phyloP scores from a whole-genome alignment of 2,113 vertebrate genomes.

The Lepidothrix coronata region DNA sequence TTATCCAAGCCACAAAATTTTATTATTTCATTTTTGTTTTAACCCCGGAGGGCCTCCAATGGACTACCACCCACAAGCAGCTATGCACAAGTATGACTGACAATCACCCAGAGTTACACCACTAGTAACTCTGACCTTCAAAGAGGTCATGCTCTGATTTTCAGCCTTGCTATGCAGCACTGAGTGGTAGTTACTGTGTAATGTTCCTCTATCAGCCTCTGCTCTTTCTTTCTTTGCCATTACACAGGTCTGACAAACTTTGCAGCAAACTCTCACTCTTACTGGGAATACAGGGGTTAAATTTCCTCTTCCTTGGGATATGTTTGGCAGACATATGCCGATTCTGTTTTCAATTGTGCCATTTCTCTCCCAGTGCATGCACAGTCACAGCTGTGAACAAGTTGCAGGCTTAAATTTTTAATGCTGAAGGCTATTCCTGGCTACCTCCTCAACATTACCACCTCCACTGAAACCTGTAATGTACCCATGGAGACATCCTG shows the following conservation, averaged over 20 bases:
- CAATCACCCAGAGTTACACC: background rate
- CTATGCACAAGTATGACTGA: background rate
- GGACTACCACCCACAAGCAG: background rate
- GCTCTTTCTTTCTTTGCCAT: background rate
- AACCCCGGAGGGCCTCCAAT: background rate
- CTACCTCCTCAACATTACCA: constrained; percentile 11
- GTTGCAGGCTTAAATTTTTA: constrained; percentile 60
- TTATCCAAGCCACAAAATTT: background rate
- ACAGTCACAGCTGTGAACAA: constrained; percentile 10
- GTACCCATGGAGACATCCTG: background rate
- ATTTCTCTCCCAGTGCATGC: background rate
- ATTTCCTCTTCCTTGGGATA: background rate
- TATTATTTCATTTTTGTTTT: background rate
- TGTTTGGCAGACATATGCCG: background rate
- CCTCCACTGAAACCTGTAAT: constrained; percentile 17
- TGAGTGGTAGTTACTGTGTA: background rate
- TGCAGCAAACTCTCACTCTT: background rate
- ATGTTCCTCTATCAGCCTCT: background rate
- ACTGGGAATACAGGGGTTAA: background rate
- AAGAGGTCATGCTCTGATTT: background rate
- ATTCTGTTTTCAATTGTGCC: background rate
- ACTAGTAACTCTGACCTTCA: background rate
- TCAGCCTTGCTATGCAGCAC: background rate
- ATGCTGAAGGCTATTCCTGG: constrained; percentile 37
- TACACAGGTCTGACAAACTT: background rate